These are phyloP conservation scores for Prosopocoilus inquinatus DNA, from an alignment of 2,888 invertebrate species.

Conservation along the genomic window DNA sequence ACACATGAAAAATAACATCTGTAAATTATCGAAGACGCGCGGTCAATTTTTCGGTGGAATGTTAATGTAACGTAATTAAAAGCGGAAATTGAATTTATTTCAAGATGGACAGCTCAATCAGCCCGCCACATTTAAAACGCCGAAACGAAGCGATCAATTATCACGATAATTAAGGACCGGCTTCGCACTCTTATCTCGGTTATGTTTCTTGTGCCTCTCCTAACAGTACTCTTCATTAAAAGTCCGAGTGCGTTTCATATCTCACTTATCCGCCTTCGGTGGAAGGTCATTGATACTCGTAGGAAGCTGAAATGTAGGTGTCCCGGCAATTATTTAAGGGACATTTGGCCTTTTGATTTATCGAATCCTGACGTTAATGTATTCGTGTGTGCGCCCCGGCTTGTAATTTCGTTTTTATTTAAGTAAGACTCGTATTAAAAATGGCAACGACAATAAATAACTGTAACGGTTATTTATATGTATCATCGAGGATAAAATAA, in stretches of 20 bases:
- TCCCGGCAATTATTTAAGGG: conserved; percentile 8
- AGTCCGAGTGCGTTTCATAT: conserved; percentile 25
- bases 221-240: conserved; percentile 19
- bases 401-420: not conserved
- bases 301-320: conserved; percentile 30
- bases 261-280: conserved; percentile 32
- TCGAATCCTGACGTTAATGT: not conserved
- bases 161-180: not conserved
- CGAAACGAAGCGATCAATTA: not conserved
- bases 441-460: too few species aligned
- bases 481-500: not conserved
- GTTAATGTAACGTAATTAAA: too few species aligned
- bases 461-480: too few species aligned
- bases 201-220: conserved; percentile 13
- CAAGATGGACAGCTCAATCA: too few species aligned
- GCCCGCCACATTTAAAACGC: too few species aligned
- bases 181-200: conserved; percentile 1
- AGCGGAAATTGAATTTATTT: too few species aligned
- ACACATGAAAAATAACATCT: too few species aligned
- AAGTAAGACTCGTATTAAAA: too few species aligned
- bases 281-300: conserved; percentile 41
- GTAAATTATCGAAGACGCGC: too few species aligned
- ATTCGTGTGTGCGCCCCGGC: not conserved
- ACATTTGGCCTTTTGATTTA: conserved; percentile 11
- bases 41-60: too few species aligned